Percentiles rank a stretch among this genome's conserved stretches.
Conservation (phyloP, 2,113 vertebrate genomes). For the Lasiurus cinereus region DNA sequence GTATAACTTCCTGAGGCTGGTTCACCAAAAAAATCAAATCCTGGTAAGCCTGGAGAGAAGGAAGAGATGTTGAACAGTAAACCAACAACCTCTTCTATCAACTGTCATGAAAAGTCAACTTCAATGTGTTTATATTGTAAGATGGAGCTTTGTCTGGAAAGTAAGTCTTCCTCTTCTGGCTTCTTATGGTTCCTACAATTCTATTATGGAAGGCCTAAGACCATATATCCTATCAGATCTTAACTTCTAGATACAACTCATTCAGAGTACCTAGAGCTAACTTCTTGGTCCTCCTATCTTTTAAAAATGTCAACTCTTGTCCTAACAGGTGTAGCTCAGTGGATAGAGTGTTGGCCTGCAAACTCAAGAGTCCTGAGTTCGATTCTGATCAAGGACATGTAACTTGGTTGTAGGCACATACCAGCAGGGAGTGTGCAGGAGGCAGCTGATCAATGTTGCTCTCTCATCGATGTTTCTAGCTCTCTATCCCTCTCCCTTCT, state of each 20-base stretch:
- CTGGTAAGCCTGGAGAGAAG: neutral
- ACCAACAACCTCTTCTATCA: neutral
- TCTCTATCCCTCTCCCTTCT: too few relatives aligned
- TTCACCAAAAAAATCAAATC: neutral
- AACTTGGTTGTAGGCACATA: too few relatives aligned
- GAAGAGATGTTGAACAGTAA: neutral
- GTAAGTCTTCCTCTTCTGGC: neutral
- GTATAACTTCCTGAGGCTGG: neutral
- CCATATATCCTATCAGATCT: neutral
- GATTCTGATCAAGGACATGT: too few relatives aligned
- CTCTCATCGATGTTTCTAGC: too few relatives aligned
- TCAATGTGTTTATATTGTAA: neutral
- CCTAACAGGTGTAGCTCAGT: too few relatives aligned
- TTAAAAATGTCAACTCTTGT: neutral
- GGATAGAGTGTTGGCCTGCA: too few relatives aligned
- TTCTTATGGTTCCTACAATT: neutral
- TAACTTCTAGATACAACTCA: neutral
- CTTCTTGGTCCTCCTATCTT: neutral
- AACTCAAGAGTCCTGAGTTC: too few relatives aligned
- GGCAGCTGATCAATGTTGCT: too few relatives aligned
- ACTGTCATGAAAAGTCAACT: neutral
- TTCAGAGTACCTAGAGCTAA: neutral
- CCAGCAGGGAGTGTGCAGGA: too few relatives aligned
- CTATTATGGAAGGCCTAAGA: too few relatives aligned
- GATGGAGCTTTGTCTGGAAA: neutral